These are phyloP conservation scores for Lepidocyrtoides sp. DNA, from an alignment of 2,888 invertebrate genomes.

Conservation along the genomic window DNA sequence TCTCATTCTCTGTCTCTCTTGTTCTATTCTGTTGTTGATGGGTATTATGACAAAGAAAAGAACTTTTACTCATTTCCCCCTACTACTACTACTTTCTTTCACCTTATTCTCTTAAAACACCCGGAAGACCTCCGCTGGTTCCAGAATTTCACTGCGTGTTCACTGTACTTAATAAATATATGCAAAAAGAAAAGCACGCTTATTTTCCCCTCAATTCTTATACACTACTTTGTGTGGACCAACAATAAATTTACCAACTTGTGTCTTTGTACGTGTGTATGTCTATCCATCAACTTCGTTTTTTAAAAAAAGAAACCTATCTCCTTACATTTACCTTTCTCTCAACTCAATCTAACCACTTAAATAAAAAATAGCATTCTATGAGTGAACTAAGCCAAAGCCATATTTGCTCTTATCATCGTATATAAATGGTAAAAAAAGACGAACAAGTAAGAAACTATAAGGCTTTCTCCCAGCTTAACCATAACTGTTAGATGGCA, in stretches of 20 bases:
- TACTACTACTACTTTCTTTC: constrained; percentile 11
- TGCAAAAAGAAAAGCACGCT: constrained; percentile 9
- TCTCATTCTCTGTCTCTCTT: constrained; percentile 4
- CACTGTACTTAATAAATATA: not conserved
- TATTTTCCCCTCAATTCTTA: constrained; percentile 12
- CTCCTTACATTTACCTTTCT: constrained; percentile 55
- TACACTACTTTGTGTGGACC: not conserved
- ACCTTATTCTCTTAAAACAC: constrained; percentile 71
- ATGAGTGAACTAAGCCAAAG: not conserved
- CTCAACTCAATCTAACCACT: constrained; percentile 69
- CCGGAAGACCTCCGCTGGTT: constrained; percentile 69
- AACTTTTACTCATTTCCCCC: no score
- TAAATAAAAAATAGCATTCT: constrained; percentile 57
- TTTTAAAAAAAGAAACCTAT: constrained; percentile 68
- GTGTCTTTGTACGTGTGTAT: constrained; percentile 4
- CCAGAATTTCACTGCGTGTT: constrained; percentile 12
- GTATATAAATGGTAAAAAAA: not conserved
- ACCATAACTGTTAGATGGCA: constrained; percentile 64
- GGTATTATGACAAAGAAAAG: constrained; percentile 34
- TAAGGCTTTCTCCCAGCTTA: constrained; percentile 30
- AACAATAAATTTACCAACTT: constrained; percentile 28
- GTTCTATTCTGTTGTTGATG: constrained; percentile 37
- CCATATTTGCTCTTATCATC: constrained; percentile 49
- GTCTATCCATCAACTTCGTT: constrained; percentile 65
- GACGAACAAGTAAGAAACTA: constrained; percentile 5